phyloP scores from a whole-genome alignment of 2,888 invertebrate genomes.

The Muscina levida region DNA sequence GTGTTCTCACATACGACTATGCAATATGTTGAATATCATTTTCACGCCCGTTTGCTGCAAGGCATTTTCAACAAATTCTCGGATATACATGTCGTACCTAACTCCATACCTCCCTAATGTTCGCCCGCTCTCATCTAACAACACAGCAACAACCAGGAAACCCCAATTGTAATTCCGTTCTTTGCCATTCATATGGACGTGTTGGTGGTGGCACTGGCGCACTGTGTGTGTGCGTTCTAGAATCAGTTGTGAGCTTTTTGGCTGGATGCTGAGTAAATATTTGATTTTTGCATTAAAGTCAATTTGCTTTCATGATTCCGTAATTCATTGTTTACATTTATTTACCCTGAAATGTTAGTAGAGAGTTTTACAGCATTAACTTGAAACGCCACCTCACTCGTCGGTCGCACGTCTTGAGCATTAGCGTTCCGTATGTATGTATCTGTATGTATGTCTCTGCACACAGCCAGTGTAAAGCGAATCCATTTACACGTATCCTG shows the following conservation, averaged over 20 bases:
- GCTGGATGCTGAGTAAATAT: conserved; percentile 76
- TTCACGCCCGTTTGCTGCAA: conserved; percentile 53
- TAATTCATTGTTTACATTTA: conserved; percentile 79
- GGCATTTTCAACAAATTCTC: conserved; percentile 51
- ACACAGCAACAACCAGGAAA: not conserved
- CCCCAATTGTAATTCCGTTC: conserved; percentile 39
- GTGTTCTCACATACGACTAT: no score
- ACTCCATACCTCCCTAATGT: not conserved
- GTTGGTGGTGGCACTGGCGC: not conserved
- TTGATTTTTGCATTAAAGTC: conserved; percentile 80
- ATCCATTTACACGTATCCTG: not conserved
- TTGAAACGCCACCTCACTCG: not conserved
- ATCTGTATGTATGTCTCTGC: no score
- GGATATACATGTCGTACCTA: not conserved
- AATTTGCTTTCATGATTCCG: conserved; percentile 80
- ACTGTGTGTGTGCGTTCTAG: conserved; percentile 5
- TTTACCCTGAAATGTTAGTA: conserved; percentile 63
- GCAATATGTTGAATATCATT: conserved; percentile 57
- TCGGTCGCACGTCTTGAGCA: no score
- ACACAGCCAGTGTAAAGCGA: no score
- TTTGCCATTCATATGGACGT: not conserved
- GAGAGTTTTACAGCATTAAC: conserved; percentile 57
- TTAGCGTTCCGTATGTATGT: no score
- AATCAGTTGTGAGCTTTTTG: conserved; percentile 45
- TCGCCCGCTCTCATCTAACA: conserved; percentile 1